A percentile compares a stretch with the other conserved stretches of the same genome.
phyloP scores from a whole-genome alignment of 2,888 invertebrate species.

The Pristionchus japonicus region DNA sequence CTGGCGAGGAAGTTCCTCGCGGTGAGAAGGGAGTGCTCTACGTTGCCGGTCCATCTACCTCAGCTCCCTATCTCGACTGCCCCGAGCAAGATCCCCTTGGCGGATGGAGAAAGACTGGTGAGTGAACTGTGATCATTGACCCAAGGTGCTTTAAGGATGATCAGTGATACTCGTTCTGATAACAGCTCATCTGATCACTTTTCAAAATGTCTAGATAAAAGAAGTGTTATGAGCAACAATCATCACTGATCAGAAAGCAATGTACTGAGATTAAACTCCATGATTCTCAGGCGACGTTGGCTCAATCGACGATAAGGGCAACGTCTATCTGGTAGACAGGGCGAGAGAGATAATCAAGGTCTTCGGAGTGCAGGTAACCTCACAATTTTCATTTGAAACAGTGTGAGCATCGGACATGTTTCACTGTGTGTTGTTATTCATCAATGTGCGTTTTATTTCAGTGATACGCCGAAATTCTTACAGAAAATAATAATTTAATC shows the following conservation, averaged over 20 bases:
- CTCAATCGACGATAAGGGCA: not conserved
- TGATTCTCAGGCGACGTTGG: conserved; percentile 33
- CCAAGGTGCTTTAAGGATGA: too few species aligned
- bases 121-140: not conserved
- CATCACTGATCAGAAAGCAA: too few species aligned
- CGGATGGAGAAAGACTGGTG: conserved; percentile 42
- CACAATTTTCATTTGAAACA: too few species aligned
- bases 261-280: too few species aligned
- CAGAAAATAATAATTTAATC: not conserved
- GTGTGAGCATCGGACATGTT: too few species aligned
- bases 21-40: conserved; percentile 38
- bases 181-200: too few species aligned
- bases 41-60: conserved; percentile 22
- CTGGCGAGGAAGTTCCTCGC: conserved; percentile 7
- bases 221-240: too few species aligned
- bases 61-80: conserved; percentile 37
- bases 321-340: not conserved
- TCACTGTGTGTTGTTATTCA: not conserved
- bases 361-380: conserved; percentile 38
- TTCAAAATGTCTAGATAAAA: too few species aligned
- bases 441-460: too few species aligned
- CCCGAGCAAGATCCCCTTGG: conserved; percentile 28
- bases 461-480: not conserved
- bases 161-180: too few species aligned
- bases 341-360: conserved; percentile 42